A percentile compares a stretch with the other conserved stretches of the same genome.
Evolutionary conservation across 2,888 invertebrate species (phyloP).

Genomic region (Tyria jacobaeae): DNA sequence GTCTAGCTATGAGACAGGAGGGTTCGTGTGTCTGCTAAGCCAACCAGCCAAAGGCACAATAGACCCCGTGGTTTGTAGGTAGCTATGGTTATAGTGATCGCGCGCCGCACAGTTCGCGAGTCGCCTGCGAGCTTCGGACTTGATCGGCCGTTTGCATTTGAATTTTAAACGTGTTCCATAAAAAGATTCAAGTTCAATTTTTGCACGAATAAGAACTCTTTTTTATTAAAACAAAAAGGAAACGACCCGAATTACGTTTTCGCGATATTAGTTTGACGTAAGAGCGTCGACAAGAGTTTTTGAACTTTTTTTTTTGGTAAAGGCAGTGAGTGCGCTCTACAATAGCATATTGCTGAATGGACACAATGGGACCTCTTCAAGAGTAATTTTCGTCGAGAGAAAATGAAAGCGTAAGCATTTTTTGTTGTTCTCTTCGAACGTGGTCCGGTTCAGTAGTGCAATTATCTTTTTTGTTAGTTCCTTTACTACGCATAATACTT

Average conservation of each 20-base stretch:
- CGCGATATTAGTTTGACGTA: conserved; percentile 28
- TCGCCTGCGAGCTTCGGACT: conserved; percentile 79
- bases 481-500: background rate
- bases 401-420: conserved; percentile 84
- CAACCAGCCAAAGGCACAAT: conserved; percentile 68
- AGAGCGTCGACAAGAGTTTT: conserved; percentile 42
- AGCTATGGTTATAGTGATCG: conserved; percentile 69
- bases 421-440: conserved; percentile 56
- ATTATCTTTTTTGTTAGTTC: conserved; percentile 24
- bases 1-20: conserved; percentile 62
- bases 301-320: conserved; percentile 54
- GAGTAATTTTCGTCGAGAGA: conserved; percentile 76
- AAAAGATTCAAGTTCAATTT: conserved; percentile 33
- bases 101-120: conserved; percentile 73
- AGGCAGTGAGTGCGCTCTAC: conserved; percentile 63
- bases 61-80: conserved; percentile 73
- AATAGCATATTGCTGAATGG: conserved; percentile 64
- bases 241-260: conserved; percentile 32
- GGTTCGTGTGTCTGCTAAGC: conserved; percentile 81
- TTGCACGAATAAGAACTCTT: conserved; percentile 23
- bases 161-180: conserved; percentile 59
- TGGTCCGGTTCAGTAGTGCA: conserved; percentile 29
- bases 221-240: background rate
- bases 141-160: conserved; percentile 79
- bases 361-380: conserved; percentile 74